A percentile compares a stretch with the other conserved stretches of the same genome.
Evolutionary conservation across 2,888 invertebrate species (phyloP).

Genomic region (Agriotes lineatus): DNA sequence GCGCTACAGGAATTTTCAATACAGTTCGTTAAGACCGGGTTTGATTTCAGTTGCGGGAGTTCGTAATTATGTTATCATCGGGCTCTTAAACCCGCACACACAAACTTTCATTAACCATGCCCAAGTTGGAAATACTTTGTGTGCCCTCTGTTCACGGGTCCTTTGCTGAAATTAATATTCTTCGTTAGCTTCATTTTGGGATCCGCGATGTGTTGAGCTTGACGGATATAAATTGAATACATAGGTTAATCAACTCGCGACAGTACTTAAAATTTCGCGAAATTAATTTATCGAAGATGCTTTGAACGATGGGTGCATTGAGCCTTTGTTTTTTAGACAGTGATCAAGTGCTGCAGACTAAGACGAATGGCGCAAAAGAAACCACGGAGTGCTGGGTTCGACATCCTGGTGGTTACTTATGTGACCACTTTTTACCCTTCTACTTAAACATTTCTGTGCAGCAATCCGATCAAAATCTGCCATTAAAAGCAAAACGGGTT

Average conservation of each 20-base stretch:
- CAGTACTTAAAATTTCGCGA: neutral
- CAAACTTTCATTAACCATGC: neutral
- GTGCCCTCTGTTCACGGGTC: too few species aligned
- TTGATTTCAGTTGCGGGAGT: conserved; percentile 6
- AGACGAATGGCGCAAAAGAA: conserved; percentile 24
- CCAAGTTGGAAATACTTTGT: too few species aligned
- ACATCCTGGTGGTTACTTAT: conserved; percentile 20
- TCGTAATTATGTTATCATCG: conserved; percentile 10
- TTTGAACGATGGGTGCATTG: neutral
- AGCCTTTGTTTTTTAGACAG: conserved; percentile 4
- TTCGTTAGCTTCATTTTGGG: too few species aligned
- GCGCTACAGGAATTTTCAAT: conserved; percentile 11
- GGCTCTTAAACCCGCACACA: neutral
- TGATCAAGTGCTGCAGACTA: conserved; percentile 18
- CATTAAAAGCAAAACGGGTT: conserved; percentile 39
- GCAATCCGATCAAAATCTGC: conserved; percentile 19
- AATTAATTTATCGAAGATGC: neutral
- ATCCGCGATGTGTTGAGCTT: too few species aligned
- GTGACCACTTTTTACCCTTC: conserved; percentile 25
- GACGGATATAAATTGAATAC: too few species aligned
- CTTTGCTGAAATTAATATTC: too few species aligned
- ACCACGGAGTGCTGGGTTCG: conserved; percentile 16
- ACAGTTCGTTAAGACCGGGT: conserved; percentile 6
- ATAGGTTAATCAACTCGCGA: too few species aligned
- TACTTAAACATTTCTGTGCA: conserved; percentile 21